phyloP scores from a whole-genome alignment of 2,797 vertebrate species.

The Crenichthys baileyi region DNA sequence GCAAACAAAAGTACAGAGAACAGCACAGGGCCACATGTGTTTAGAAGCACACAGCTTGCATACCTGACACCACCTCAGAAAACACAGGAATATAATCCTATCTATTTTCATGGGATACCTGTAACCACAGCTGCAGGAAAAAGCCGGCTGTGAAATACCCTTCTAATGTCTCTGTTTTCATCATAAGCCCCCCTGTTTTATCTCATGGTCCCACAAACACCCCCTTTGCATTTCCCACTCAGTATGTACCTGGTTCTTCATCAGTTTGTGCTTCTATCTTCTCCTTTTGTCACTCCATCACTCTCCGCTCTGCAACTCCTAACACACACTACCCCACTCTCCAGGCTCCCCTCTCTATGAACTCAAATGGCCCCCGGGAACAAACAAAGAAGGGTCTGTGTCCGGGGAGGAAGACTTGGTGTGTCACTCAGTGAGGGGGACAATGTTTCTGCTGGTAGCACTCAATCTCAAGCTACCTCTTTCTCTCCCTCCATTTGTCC shows the following conservation, averaged over 20 bases:
- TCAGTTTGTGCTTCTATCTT: constrained; percentile 33
- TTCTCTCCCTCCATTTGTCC: constrained; percentile 33
- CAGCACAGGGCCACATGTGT: constrained; percentile 38
- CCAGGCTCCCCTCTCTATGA: constrained; percentile 70
- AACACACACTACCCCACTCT: constrained; percentile 20
- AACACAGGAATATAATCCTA: constrained; percentile 24
- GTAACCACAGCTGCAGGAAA: constrained; percentile 62
- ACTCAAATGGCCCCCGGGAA: constrained; percentile 70
- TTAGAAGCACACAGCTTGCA: constrained; percentile 25
- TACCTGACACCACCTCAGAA: constrained; percentile 31
- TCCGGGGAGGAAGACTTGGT: constrained; percentile 76
- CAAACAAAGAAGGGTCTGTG: constrained; percentile 77
- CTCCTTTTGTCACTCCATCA: constrained; percentile 27
- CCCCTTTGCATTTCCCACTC: constrained; percentile 41
- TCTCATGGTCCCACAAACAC: constrained; percentile 9
- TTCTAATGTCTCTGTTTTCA: constrained; percentile 52
- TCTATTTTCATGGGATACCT: constrained; percentile 51
- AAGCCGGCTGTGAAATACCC: constrained; percentile 62
- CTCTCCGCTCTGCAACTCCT: constrained; percentile 26
- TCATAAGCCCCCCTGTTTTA: constrained; percentile 24
- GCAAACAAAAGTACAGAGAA: constrained; percentile 38
- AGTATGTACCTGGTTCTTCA: constrained; percentile 21
- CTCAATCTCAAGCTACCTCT: constrained; percentile 51
- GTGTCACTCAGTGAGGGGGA: constrained; percentile 72
- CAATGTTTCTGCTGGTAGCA: constrained; percentile 70